Percentiles rank a stretch among this genome's conserved stretches.
phyloP scores from a whole-genome alignment of 1,140 invertebrate genomes.

The Drosophila seguyi region DNA sequence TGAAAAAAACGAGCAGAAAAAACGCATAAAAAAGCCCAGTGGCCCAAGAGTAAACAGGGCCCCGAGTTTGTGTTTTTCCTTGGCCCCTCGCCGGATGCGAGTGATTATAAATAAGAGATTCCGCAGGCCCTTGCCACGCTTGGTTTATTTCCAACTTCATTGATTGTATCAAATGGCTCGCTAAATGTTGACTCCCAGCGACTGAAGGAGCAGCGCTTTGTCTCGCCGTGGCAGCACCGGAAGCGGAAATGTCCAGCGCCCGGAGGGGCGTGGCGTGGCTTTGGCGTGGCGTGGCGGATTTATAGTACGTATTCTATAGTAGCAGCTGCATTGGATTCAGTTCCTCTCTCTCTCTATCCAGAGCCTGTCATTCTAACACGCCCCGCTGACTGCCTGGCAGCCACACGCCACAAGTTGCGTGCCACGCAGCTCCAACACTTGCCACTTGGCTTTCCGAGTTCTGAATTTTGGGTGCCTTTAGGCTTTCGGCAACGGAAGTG shows the following conservation, averaged over 20 bases:
- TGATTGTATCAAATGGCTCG: slow-evolving; percentile 72
- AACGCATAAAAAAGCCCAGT: slow-evolving; percentile 19
- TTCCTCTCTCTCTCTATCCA: slow-evolving; percentile 11
- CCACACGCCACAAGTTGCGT: slow-evolving; percentile 64
- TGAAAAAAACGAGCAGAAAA: background rate
- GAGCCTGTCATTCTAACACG: slow-evolving; percentile 51
- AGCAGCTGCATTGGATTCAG: slow-evolving; percentile 10
- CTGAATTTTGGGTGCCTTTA: background rate
- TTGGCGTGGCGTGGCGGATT: slow-evolving; percentile 45
- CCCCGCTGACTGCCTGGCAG: slow-evolving; percentile 29
- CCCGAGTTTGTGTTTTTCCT: slow-evolving; percentile 26
- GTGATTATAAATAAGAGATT: slow-evolving; percentile 78
- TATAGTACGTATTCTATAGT: slow-evolving; percentile 19
- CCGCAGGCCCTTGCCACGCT: slow-evolving; percentile 17
- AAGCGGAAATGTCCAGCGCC: slow-evolving; percentile 70
- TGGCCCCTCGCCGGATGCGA: slow-evolving; percentile 52
- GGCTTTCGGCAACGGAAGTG: slow-evolving; percentile 42
- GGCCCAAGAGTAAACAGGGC: slow-evolving; percentile 27
- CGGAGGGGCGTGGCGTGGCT: slow-evolving; percentile 28
- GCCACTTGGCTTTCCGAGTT: slow-evolving; percentile 16
- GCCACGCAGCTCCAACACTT: slow-evolving; percentile 41
- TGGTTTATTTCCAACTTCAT: slow-evolving; percentile 51
- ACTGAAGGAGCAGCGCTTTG: slow-evolving; percentile 12
- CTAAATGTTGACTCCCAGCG: slow-evolving; percentile 68
- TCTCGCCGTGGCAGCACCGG: slow-evolving; percentile 16